Evolutionary conservation across 2,113 vertebrate genomes (phyloP).

Genomic region (Nothobranchius furzeri): DNA sequence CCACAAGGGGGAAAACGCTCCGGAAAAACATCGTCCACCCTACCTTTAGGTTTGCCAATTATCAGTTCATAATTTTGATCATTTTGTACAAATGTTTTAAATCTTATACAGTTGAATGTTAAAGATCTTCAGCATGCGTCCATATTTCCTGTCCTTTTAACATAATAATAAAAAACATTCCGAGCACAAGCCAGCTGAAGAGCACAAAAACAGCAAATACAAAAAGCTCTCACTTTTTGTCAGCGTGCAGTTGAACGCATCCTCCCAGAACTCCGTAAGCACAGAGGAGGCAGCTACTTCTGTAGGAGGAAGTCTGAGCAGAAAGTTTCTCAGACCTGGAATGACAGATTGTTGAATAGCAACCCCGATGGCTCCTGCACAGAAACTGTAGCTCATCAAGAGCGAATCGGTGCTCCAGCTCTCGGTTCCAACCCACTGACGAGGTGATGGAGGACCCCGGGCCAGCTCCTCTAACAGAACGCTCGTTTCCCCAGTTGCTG

Average conservation of each 20-base stretch:
- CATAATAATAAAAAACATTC: too few relatives aligned
- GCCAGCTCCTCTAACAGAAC: slow-evolving; percentile 2
- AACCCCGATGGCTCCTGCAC: slow-evolving; percentile 18
- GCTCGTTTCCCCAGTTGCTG: slow-evolving; percentile 15
- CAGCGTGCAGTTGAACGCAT: slow-evolving; percentile 65
- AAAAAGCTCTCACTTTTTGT: not conserved
- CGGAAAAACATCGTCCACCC: too few relatives aligned
- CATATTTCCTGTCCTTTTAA: too few relatives aligned
- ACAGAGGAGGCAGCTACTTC: slow-evolving; percentile 3
- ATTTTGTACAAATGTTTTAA: too few relatives aligned
- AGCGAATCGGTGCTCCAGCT: slow-evolving; percentile 64
- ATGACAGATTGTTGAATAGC: slow-evolving; percentile 8
- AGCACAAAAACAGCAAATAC: not conserved
- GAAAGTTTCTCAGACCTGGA: not conserved
- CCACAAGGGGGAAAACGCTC: too few relatives aligned
- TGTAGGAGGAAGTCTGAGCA: not conserved
- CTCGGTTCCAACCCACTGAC: slow-evolving; percentile 77
- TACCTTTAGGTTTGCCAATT: too few relatives aligned
- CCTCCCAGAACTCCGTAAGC: slow-evolving; percentile 74
- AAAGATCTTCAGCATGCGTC: too few relatives aligned
- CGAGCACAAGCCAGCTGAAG: too few relatives aligned
- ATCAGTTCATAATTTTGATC: too few relatives aligned
- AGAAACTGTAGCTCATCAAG: slow-evolving; percentile 27
- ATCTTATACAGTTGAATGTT: too few relatives aligned
- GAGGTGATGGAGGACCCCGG: slow-evolving; percentile 33